Evolutionary conservation across 2,888 invertebrate genomes (phyloP).

Genomic region (Euclidia mi): DNA sequence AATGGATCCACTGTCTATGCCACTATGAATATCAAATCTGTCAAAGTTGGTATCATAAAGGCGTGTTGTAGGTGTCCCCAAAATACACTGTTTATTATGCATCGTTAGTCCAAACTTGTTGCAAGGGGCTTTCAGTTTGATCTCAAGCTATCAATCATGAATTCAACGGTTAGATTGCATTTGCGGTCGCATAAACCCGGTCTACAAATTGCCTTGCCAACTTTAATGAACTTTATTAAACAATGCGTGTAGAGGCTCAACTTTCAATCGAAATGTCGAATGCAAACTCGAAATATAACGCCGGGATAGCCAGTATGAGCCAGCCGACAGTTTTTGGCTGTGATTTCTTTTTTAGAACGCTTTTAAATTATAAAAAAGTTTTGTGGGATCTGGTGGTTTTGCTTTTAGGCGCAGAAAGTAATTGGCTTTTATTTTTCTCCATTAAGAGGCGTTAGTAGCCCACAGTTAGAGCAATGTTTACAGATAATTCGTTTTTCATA

Average conservation of each 20-base stretch:
- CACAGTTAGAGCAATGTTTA: no score
- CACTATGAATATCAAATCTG: conserved; percentile 31
- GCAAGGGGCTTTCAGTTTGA: conserved; percentile 46
- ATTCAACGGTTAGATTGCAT: conserved; percentile 69
- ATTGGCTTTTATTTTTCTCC: no score
- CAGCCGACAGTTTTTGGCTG: neutral
- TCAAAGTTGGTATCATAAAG: conserved; percentile 5
- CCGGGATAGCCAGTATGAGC: neutral
- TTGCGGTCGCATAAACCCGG: conserved; percentile 63
- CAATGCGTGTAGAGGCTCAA: conserved; percentile 56
- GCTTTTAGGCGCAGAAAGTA: no score
- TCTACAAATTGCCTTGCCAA: conserved; percentile 60
- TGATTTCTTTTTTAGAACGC: neutral
- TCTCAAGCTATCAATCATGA: conserved; percentile 66
- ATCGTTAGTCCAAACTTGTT: conserved; percentile 54
- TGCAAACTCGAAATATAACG: conserved; percentile 52
- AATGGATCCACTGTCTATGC: conserved; percentile 13
- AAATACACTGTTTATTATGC: conserved; percentile 57
- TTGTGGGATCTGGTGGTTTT: no score
- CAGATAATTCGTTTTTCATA: no score
- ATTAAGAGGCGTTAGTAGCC: no score
- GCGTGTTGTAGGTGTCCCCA: conserved; percentile 21
- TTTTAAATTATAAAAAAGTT: no score
- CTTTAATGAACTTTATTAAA: conserved; percentile 60
- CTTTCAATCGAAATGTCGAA: conserved; percentile 56